Evolutionary conservation across 1,140 invertebrate genomes (phyloP).

Genomic region (Pseudomyrmex pallidus): DNA sequence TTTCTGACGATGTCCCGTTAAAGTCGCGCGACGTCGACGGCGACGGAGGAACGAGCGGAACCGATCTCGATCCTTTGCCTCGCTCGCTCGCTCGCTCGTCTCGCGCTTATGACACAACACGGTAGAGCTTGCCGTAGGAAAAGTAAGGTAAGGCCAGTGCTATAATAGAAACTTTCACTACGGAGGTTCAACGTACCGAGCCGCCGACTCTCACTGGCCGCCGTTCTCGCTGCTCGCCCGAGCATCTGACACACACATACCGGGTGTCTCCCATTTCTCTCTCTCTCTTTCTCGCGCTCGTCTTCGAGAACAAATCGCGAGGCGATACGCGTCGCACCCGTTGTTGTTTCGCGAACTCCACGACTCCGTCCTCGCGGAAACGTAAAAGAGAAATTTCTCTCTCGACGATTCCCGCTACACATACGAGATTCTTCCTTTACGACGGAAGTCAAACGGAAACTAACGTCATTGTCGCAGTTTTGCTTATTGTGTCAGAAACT

Average conservation of each 20-base stretch:
- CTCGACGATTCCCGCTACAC: constrained; percentile 4
- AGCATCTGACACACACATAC: constrained; percentile 66
- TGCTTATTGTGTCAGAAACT: constrained; percentile 42
- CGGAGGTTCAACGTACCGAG: constrained; percentile 84
- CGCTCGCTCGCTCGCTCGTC: constrained; percentile 30
- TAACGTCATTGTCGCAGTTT: constrained; percentile 7
- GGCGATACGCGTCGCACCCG: constrained; percentile 31
- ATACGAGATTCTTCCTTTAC: constrained; percentile 20
- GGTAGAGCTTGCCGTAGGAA: constrained; percentile 82
- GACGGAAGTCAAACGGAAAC: constrained; percentile 8
- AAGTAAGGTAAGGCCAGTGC: constrained; percentile 86
- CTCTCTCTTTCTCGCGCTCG: constrained; percentile 47
- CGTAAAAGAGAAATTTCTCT: constrained; percentile 40
- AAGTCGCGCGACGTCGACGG: constrained; percentile 21
- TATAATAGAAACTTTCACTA: constrained; percentile 86
- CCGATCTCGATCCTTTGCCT: constrained; percentile 62
- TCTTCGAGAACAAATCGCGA: constrained; percentile 16
- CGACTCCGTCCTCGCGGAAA: constrained; percentile 29
- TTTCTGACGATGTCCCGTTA: constrained; percentile 27
- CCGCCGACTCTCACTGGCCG: constrained; percentile 81
- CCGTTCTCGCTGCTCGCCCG: constrained; percentile 75
- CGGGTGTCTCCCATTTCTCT: constrained; percentile 41
- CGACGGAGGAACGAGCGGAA: constrained; percentile 25
- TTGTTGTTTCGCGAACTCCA: constrained; percentile 2
- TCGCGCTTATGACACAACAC: constrained; percentile 83